Evolutionary conservation across 2,797 vertebrate genomes (phyloP).

Genomic region (Oophaga sylvatica): DNA sequence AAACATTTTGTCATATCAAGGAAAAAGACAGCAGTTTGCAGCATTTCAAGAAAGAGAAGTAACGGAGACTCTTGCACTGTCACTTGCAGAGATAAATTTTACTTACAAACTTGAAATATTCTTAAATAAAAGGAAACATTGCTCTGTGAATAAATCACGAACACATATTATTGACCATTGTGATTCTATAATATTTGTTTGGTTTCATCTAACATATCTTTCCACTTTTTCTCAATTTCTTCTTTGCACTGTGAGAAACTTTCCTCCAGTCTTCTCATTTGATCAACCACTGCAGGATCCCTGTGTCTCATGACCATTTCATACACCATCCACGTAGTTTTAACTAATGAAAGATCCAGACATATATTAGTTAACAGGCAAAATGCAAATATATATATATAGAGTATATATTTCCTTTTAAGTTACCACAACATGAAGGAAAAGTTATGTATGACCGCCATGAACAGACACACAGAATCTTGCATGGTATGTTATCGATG

Average conservation of each 20-base stretch:
- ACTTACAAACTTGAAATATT: neutral
- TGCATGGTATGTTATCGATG: no score
- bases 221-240: slow-evolving; percentile 73
- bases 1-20: neutral
- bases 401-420: no score
- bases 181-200: slow-evolving; percentile 41
- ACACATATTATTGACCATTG: neutral
- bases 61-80: neutral
- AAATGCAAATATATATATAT: neutral
- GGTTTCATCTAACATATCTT: slow-evolving; percentile 67
- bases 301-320: slow-evolving; percentile 81
- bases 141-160: neutral
- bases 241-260: slow-evolving; percentile 77
- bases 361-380: neutral
- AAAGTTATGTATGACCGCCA: no score
- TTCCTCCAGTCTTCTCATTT: slow-evolving; percentile 75
- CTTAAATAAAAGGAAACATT: neutral
- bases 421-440: no score
- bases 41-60: neutral
- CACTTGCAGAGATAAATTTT: neutral
- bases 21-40: neutral
- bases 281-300: slow-evolving; percentile 73
- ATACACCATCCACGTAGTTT: slow-evolving; percentile 83
- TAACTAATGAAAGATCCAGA: slow-evolving; percentile 74
- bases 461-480: no score